Percentiles rank a stretch among this genome's conserved stretches.
These are phyloP conservation scores for Clunio marinus DNA, from an alignment of 2,888 invertebrate genomes.

Conservation along the genomic window DNA sequence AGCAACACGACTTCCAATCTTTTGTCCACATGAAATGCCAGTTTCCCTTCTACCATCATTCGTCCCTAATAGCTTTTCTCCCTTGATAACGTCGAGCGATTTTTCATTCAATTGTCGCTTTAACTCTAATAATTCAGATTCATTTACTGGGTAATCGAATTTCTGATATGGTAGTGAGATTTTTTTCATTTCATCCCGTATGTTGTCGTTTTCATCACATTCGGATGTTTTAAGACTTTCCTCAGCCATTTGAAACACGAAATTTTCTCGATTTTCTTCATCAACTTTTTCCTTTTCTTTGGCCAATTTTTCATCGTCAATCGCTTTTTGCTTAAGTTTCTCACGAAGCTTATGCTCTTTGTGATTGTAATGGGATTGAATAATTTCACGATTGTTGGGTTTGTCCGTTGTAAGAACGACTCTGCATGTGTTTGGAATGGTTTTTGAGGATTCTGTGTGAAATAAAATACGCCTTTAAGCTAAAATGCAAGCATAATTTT, in stretches of 20 bases:
- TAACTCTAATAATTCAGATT: no score
- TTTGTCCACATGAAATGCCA: slow-evolving; percentile 19
- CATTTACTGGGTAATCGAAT: not conserved
- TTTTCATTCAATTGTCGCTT: no score
- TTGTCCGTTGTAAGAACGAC: not conserved
- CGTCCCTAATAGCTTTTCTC: no score
- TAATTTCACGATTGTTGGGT: not conserved
- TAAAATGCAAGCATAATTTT: no score
- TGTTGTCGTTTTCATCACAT: not conserved
- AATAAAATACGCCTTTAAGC: no score
- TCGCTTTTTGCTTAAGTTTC: not conserved
- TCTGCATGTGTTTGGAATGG: no score
- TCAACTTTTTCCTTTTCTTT: not conserved
- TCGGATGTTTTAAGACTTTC: slow-evolving; percentile 12
- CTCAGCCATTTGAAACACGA: slow-evolving; percentile 16
- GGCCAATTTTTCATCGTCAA: not conserved
- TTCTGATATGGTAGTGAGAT: not conserved
- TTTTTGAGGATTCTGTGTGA: no score
- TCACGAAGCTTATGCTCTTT: slow-evolving; percentile 22
- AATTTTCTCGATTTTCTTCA: slow-evolving; percentile 13
- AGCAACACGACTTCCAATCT: not conserved
- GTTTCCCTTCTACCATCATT: no score
- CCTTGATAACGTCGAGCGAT: not conserved
- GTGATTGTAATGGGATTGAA: not conserved
- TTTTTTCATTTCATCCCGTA: not conserved